Conservation (phyloP, 2,113 vertebrate genomes). For the Laticauda colubrina region DNA sequence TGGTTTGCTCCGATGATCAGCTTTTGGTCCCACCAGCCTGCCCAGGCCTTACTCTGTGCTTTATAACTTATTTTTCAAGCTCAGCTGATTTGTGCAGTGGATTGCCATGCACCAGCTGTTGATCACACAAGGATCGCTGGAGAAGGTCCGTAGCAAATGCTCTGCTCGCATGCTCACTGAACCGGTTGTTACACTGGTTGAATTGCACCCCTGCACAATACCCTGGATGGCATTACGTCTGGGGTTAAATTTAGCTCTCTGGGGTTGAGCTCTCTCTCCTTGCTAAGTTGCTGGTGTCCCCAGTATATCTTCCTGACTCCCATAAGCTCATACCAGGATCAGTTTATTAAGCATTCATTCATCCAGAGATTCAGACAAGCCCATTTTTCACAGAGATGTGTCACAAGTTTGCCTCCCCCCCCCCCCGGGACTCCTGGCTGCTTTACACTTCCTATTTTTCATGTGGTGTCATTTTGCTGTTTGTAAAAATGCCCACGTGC, state of each 20-base stretch:
- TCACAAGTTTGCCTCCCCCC: neutral
- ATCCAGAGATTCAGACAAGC: neutral
- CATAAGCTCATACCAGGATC: no score
- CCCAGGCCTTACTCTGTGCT: no score
- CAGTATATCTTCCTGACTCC: neutral
- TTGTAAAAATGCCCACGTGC: neutral
- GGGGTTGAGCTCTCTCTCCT: neutral
- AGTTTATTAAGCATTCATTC: neutral
- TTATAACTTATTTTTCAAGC: no score
- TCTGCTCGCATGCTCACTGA: no score
- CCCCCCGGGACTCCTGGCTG: neutral
- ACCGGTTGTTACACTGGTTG: no score
- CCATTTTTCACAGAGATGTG: neutral
- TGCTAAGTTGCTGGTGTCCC: no score
- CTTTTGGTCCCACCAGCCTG: no score
- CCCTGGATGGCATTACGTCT: neutral
- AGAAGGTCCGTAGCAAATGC: no score
- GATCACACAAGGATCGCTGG: no score
- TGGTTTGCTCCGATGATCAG: no score
- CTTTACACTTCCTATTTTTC: conserved; percentile 16
- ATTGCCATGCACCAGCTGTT: no score
- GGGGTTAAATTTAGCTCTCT: neutral
- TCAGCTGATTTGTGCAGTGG: no score
- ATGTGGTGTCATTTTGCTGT: neutral
- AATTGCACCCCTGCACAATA: neutral